Percentiles rank a stretch among this genome's conserved stretches.
Evolutionary conservation across 2,797 vertebrate genomes (phyloP).

Genomic region (Holocentrus rufus): DNA sequence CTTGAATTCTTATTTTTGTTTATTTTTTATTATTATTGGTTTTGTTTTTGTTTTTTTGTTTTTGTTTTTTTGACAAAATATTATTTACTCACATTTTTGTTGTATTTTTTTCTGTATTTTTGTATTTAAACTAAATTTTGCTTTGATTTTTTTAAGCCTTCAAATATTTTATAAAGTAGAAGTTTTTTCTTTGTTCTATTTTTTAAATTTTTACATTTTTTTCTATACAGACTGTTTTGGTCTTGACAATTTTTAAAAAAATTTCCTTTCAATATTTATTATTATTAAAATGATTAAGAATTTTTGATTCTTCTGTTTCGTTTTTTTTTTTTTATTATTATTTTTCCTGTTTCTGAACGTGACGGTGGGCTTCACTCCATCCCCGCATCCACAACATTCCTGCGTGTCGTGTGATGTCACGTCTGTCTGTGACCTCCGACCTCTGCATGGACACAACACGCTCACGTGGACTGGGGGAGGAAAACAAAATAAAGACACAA

Average conservation of each 20-base stretch:
- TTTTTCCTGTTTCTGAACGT: conserved; percentile 28
- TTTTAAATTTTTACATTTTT: too few species aligned
- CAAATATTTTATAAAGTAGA: too few species aligned
- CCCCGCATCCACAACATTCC: conserved; percentile 81
- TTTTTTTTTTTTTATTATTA: neutral
- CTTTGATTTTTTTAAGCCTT: too few species aligned
- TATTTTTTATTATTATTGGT: too few species aligned
- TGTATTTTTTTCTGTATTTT: neutral
- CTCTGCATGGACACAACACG: conserved; percentile 82
- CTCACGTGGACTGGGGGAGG: conserved; percentile 74
- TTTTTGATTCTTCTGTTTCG: neutral
- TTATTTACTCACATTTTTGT: neutral
- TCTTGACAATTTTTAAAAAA: conserved; percentile 13
- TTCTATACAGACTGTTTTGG: neutral
- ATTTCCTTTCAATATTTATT: neutral
- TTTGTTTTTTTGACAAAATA: too few species aligned
- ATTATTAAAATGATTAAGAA: neutral
- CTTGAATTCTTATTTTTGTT: too few species aligned
- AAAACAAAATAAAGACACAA: conserved; percentile 6
- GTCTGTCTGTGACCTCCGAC: conserved; percentile 83
- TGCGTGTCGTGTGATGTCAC: conserved; percentile 83
- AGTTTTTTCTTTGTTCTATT: too few species aligned
- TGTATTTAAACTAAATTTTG: too few species aligned
- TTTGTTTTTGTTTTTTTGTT: neutral
- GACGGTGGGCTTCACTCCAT: conserved; percentile 82